Conservation (phyloP, 2,113 vertebrate species). For the Falco punctatus region DNA sequence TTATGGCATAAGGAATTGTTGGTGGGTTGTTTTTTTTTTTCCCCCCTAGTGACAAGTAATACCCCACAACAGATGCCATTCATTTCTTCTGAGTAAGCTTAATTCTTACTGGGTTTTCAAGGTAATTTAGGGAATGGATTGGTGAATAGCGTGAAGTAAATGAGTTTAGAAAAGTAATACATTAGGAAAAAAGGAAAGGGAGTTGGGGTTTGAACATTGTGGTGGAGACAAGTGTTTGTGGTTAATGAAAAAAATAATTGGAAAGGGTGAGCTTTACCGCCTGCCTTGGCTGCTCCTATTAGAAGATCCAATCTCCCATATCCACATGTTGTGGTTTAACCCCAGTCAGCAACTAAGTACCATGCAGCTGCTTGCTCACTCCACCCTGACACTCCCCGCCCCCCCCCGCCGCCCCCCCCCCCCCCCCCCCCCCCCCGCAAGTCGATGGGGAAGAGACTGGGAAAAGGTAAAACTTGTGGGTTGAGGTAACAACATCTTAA, state of each 20-base stretch:
- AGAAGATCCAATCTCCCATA: not conserved
- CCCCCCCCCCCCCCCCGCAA: no score
- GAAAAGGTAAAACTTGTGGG: no score
- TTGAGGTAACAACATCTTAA: no score
- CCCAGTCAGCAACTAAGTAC: no score
- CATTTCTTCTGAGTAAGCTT: not conserved
- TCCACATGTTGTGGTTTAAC: not conserved
- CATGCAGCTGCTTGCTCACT: no score
- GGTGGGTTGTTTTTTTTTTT: not conserved
- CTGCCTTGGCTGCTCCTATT: not conserved
- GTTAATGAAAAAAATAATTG: constrained; percentile 24
- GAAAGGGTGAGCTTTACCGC: not conserved
- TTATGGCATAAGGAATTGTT: not conserved
- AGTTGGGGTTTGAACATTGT: not conserved
- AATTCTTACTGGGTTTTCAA: not conserved
- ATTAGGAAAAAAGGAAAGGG: not conserved
- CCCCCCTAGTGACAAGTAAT: not conserved
- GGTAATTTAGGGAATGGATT: not conserved
- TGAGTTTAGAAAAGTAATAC: not conserved
- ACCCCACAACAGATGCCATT: not conserved
- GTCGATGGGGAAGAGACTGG: no score
- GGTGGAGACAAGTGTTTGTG: not conserved
- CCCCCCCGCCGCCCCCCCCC: no score
- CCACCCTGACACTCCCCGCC: no score
- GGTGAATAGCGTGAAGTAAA: not conserved